Percentiles rank a stretch among this genome's conserved stretches.
phyloP scores from a whole-genome alignment of 2,113 vertebrate genomes.

The Oceanites oceanicus region DNA sequence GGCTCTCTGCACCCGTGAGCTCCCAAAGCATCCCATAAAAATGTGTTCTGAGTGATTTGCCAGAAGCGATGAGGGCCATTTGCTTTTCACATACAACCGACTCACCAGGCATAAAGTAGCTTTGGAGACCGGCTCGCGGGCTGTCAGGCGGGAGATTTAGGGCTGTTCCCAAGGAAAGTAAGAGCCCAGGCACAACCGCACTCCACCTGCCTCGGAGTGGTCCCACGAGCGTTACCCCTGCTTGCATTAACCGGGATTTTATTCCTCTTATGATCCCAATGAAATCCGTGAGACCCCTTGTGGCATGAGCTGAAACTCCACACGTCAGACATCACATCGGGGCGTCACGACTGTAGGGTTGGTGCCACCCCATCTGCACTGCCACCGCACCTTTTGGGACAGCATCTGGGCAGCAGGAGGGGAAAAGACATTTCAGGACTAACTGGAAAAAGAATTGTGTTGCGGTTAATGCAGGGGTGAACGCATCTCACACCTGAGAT shows the following conservation, averaged over 20 bases:
- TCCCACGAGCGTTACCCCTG: accelerated
- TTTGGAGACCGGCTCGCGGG: accelerated
- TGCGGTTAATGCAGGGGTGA: neutral
- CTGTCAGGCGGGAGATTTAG: neutral
- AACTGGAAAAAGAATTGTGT: neutral
- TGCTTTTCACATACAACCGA: neutral
- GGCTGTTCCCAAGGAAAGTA: neutral
- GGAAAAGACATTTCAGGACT: accelerated
- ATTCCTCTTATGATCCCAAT: neutral
- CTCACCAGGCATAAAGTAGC: neutral
- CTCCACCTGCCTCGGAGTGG: neutral
- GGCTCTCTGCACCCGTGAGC: neutral
- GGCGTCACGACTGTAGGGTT: accelerated
- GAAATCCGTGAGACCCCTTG: conserved; percentile 40
- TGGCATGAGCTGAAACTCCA: conserved; percentile 8
- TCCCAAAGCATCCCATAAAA: neutral
- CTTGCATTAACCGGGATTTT: neutral
- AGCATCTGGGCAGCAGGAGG: neutral
- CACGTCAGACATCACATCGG: accelerated
- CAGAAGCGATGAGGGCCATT: neutral
- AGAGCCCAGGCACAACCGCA: neutral
- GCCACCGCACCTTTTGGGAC: accelerated
- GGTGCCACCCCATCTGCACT: neutral
- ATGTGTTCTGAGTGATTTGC: neutral
- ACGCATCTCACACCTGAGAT: neutral